Conservation (phyloP, 2,797 vertebrate species). For the Ctenochaetus hawaiiensis region DNA sequence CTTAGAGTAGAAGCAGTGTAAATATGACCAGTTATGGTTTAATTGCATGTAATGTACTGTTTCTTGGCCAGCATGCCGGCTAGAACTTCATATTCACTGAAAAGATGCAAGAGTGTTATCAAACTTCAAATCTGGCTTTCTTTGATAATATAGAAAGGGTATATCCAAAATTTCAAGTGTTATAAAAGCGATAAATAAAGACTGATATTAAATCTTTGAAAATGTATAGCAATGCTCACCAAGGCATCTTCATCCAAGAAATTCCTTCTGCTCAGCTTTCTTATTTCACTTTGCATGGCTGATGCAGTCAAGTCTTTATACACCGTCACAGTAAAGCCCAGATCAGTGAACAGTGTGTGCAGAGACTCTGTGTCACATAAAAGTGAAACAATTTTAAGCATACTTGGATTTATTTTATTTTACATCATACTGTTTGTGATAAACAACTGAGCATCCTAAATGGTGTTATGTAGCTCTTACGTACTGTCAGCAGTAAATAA, state of each 20-base stretch:
- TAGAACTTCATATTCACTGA: not conserved
- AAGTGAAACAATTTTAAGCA: constrained; percentile 23
- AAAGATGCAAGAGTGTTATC: too few relatives aligned
- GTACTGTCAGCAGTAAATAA: not conserved
- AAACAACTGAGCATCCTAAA: not conserved
- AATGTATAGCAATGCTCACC: constrained; percentile 50
- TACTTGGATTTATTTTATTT: too few relatives aligned
- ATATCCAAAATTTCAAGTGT: not conserved
- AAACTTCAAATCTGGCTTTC: not conserved
- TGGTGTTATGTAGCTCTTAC: too few relatives aligned
- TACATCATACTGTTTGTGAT: not conserved
- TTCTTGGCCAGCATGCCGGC: not conserved
- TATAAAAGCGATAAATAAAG: too few relatives aligned
- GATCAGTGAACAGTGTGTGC: constrained; percentile 10
- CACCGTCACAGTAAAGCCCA: constrained; percentile 82
- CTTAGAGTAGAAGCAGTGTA: constrained; percentile 40
- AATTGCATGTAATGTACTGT: not conserved
- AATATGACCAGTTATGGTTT: not conserved
- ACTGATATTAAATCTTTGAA: not conserved
- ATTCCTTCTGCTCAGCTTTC: accelerated
- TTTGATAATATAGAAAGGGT: not conserved
- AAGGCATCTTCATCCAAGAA: constrained; percentile 58
- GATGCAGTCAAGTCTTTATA: constrained; percentile 65
- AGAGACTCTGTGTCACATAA: constrained; percentile 79
- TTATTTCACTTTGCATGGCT: constrained; percentile 55